Evolutionary conservation across 1,140 invertebrate species (phyloP).

Genomic region (Sminthurinus signatus): DNA sequence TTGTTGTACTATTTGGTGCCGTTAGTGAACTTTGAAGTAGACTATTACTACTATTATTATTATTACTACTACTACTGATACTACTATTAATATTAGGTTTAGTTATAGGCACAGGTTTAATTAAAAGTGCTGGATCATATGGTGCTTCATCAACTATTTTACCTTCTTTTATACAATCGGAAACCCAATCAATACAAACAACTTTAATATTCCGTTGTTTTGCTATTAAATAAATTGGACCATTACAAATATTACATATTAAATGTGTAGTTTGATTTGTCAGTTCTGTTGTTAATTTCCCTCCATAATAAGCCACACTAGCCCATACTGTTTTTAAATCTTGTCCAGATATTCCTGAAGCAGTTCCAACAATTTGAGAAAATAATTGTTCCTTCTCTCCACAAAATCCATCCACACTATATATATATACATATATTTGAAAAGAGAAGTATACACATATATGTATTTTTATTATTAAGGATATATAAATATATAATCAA

Average conservation of each 20-base stretch:
- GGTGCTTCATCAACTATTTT: constrained; percentile 14
- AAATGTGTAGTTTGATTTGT: constrained; percentile 26
- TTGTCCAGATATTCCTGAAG: constrained; percentile 21
- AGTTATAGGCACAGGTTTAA: not conserved
- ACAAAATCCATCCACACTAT: constrained; percentile 31
- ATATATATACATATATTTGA: constrained; percentile 8
- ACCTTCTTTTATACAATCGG: constrained; percentile 21
- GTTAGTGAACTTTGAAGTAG: not conserved
- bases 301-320: constrained; percentile 28
- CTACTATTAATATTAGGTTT: not conserved
- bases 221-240: constrained; percentile 16
- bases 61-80: constrained; percentile 1
- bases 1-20: constrained; percentile 9
- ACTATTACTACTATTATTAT: constrained; percentile 6
- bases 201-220: constrained; percentile 20
- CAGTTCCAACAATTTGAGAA: constrained; percentile 2
- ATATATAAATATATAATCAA: not conserved
- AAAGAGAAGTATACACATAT: no score
- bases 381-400: constrained; percentile 27
- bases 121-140: constrained; percentile 28
- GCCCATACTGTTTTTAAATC: constrained; percentile 34
- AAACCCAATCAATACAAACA: constrained; percentile 34
- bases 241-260: constrained; percentile 19
- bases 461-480: no score
- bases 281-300: constrained; percentile 18